Base-by-base conservation (phyloP, 1,140 invertebrate genomes). In the Heliconius melpomene region DNA sequence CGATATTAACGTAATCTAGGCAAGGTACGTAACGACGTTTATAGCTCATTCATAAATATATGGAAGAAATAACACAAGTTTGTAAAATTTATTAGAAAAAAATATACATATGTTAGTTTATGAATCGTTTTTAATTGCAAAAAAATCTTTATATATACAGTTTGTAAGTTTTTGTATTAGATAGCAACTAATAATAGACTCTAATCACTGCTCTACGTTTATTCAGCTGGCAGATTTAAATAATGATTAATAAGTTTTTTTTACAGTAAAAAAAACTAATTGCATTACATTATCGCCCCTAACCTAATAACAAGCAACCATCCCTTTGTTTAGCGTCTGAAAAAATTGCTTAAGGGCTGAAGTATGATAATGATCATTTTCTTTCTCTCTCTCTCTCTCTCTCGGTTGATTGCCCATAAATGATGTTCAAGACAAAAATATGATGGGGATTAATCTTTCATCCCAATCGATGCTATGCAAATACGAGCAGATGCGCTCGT, bases 301-400 rank as follows among this genome's bases (percentile, higher is more conserved):
- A 90, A 93, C 91, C 88, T 89, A 93, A 93, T 92, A 93, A 91
- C 89, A 93, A 92, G 92, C 88, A 93, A 89, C 83, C 89, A 89
- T 86, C 93, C 91, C 90, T 91, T 94, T 93, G 90, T 93, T 93
- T 90, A 87, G 85, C 83, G 85, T 91, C 90, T 92, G 91, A 93
- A 94, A 94, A 94, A 94, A 94, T 90, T 88, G 93, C 93, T 93
- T 87, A 91, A 93, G 92, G 93, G 92, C 93, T 94, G 91, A 93
- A 94, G 91, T 90, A 93, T 91, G 92, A 91, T 94, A 93, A 94
- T 94, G 90, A 94, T 92, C 89, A 86, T 91, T 94, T 93, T 91
- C 91, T n/a, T n/a, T 92, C 90, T 46, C 13, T 46, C 40, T 46
- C 13, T 40, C 40, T 46, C 13, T 46, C 40, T 40, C 38, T 46